Conservation (phyloP, 2,888 invertebrate genomes). For the Calliopum simillimum region DNA sequence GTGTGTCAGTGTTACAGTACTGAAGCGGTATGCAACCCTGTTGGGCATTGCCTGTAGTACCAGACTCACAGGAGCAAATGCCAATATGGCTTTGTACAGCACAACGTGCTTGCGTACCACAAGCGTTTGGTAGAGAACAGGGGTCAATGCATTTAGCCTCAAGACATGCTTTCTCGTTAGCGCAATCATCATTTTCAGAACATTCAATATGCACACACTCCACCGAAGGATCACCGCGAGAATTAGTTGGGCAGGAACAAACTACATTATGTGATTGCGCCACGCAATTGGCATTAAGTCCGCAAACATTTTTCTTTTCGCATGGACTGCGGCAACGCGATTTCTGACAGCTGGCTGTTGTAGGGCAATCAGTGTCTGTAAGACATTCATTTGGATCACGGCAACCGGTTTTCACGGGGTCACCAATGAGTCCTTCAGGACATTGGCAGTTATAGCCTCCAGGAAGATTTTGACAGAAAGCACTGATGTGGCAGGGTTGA, state of each 20-base stretch:
- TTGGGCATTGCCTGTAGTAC: slow-evolving; percentile 87
- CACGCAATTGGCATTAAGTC: slow-evolving; percentile 80
- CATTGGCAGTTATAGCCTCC: slow-evolving; percentile 85
- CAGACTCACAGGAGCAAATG: slow-evolving; percentile 84
- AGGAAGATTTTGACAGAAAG: slow-evolving; percentile 81
- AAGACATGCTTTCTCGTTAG: slow-evolving; percentile 78
- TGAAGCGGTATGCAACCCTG: slow-evolving; percentile 86
- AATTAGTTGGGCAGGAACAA: slow-evolving; percentile 81
- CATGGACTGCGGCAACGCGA: slow-evolving; percentile 85
- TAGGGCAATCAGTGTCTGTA: slow-evolving; percentile 82
- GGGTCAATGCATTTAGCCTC: slow-evolving; percentile 85
- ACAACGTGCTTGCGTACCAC: slow-evolving; percentile 85
- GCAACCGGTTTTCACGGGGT: slow-evolving; percentile 78
- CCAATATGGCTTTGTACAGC: slow-evolving; percentile 82
- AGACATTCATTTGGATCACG: slow-evolving; percentile 86
- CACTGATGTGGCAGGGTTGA: slow-evolving; percentile 83
- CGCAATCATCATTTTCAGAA: slow-evolving; percentile 81
- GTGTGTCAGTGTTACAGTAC: slow-evolving; percentile 82
- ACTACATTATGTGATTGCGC: slow-evolving; percentile 76
- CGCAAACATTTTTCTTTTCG: slow-evolving; percentile 75
- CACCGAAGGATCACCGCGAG: slow-evolving; percentile 80
- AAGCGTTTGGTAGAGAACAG: slow-evolving; percentile 83
- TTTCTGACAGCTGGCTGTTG: slow-evolving; percentile 79
- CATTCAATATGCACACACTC: slow-evolving; percentile 83
- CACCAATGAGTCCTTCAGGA: slow-evolving; percentile 82